phyloP scores from a whole-genome alignment of 2,888 invertebrate species.

The Erpobdella octoculata region DNA sequence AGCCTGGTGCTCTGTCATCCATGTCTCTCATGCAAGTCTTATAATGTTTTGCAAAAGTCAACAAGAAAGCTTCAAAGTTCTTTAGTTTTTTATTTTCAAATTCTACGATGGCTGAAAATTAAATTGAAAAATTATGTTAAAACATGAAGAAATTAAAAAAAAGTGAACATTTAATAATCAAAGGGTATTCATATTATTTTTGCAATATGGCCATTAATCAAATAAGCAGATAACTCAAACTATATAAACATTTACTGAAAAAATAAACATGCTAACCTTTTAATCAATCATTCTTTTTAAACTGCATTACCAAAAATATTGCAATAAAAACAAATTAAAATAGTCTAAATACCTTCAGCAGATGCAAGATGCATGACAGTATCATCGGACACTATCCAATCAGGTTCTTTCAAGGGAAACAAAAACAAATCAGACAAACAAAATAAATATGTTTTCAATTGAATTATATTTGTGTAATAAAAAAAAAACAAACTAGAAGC shows the following conservation, averaged over 20 bases:
- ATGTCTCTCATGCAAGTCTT: slow-evolving; percentile 43
- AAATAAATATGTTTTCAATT: too few relatives aligned
- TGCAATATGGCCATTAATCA: too few relatives aligned
- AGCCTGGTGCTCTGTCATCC: slow-evolving; percentile 41
- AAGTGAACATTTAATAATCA: too few relatives aligned
- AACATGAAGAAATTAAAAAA: slow-evolving; percentile 25
- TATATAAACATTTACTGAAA: too few relatives aligned
- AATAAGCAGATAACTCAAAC: too few relatives aligned
- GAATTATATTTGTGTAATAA: background rate
- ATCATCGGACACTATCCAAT: slow-evolving; percentile 49
- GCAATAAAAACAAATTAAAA: background rate
- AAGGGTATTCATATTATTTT: too few relatives aligned
- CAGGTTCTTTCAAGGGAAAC: slow-evolving; percentile 33
- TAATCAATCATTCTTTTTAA: too few relatives aligned
- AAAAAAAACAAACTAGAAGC: background rate
- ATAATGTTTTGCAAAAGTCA: slow-evolving; percentile 40
- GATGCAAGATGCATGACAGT: slow-evolving; percentile 51
- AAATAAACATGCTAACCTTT: too few relatives aligned
- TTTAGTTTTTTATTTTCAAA: slow-evolving; percentile 25
- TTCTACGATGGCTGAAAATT: slow-evolving; percentile 1
- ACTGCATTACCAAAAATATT: slow-evolving; percentile 33
- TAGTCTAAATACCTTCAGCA: slow-evolving; percentile 39
- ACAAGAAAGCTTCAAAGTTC: slow-evolving; percentile 34
- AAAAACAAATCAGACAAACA: too few relatives aligned
- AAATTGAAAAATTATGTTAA: background rate